Evolutionary conservation across 2,888 invertebrate species (phyloP).

Genomic region (Hirtodrosophila alboralis): DNA sequence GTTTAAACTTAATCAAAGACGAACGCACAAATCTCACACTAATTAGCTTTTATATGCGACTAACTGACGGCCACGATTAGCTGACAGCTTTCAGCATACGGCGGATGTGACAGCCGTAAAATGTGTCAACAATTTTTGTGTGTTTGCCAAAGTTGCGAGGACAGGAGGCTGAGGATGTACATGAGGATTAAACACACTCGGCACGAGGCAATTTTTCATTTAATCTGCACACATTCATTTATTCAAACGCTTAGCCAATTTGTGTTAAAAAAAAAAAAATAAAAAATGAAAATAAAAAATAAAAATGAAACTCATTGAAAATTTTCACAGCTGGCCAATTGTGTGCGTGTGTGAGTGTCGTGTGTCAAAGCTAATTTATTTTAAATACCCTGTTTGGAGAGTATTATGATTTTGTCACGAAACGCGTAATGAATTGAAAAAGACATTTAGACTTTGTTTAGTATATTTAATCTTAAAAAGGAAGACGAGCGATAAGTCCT

Average conservation of each 20-base stretch:
- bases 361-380: conserved; percentile 37
- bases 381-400: too few relatives aligned
- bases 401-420: too few relatives aligned
- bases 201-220: conserved; percentile 41
- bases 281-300: conserved; percentile 1
- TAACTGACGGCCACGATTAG: conserved; percentile 46
- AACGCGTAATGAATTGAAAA: too few relatives aligned
- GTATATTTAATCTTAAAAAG: too few relatives aligned
- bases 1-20: conserved; percentile 58
- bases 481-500: too few relatives aligned
- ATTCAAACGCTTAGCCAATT: conserved; percentile 41
- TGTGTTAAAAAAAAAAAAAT: not conserved
- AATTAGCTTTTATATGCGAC: conserved; percentile 66
- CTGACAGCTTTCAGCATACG: conserved; percentile 46
- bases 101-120: conserved; percentile 42
- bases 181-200: not conserved
- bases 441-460: too few relatives aligned
- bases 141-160: not conserved
- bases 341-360: conserved; percentile 4
- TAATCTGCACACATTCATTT: conserved; percentile 52
- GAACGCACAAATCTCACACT: conserved; percentile 62
- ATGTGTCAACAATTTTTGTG: conserved; percentile 51
- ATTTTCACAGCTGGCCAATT: conserved; percentile 10
- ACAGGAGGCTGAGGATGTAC: conserved; percentile 2
- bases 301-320: conserved; percentile 4